Evolutionary conservation across 2,113 vertebrate species (phyloP).

Genomic region (Sialia sialis): DNA sequence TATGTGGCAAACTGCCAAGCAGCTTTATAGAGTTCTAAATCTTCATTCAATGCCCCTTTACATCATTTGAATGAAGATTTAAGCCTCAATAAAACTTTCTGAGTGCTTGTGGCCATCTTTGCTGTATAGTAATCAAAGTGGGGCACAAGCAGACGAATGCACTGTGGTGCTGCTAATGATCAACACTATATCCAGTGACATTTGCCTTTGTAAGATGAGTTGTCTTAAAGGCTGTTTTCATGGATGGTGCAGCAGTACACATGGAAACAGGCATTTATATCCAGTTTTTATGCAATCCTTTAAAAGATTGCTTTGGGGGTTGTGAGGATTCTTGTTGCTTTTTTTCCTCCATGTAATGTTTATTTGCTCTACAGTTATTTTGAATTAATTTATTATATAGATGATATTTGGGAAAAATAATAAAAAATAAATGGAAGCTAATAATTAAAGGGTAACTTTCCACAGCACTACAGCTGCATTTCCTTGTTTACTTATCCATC

Average conservation of each 20-base stretch:
- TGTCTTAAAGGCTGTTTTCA: neutral
- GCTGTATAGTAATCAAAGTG: conserved; percentile 54
- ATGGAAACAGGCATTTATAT: neutral
- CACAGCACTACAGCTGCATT: neutral
- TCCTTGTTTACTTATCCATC: neutral
- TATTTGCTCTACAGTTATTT: neutral
- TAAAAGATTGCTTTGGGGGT: neutral
- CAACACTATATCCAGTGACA: conserved; percentile 5
- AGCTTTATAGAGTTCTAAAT: conserved; percentile 67
- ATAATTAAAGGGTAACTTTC: neutral
- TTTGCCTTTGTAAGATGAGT: conserved; percentile 4
- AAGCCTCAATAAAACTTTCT: conserved; percentile 61
- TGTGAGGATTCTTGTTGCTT: neutral
- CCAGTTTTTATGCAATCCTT: neutral
- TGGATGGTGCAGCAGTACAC: neutral
- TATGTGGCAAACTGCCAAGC: conserved; percentile 57
- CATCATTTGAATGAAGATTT: conserved; percentile 65
- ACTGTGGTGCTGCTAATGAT: conserved; percentile 26
- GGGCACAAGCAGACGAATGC: neutral
- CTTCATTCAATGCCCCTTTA: conserved; percentile 59
- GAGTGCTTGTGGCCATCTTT: conserved; percentile 49
- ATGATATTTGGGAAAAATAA: neutral
- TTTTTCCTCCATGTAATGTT: neutral
- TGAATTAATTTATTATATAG: neutral
- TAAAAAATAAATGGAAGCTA: neutral